phyloP scores from a whole-genome alignment of 2,888 invertebrate species.

The Drosophila mulleri region DNA sequence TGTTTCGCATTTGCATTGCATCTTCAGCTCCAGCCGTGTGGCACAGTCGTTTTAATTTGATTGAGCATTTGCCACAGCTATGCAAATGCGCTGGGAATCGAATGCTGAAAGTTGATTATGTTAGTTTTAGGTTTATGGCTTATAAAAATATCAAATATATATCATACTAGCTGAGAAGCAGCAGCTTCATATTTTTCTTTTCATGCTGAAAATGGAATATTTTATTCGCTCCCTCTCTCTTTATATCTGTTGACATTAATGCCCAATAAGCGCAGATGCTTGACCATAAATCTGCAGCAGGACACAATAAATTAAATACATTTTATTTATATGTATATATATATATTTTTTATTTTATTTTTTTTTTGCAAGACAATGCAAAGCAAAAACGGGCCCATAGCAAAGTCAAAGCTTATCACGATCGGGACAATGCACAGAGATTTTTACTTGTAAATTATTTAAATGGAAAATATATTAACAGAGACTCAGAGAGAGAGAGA shows the following conservation, averaged over 20 bases:
- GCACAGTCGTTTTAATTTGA: slow-evolving; percentile 44
- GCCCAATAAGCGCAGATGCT: slow-evolving; percentile 61
- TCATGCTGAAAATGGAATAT: background rate
- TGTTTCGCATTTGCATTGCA: slow-evolving; percentile 25
- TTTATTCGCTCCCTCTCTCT: slow-evolving; percentile 3
- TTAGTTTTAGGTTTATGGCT: slow-evolving; percentile 12
- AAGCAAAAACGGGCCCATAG: slow-evolving; percentile 33
- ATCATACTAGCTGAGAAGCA: background rate
- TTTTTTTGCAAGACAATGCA: slow-evolving; percentile 41
- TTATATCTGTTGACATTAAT: slow-evolving; percentile 68
- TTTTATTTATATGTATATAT: slow-evolving; percentile 53
- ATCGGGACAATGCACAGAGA: slow-evolving; percentile 67
- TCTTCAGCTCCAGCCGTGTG: background rate
- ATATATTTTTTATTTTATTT: background rate
- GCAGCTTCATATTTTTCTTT: background rate
- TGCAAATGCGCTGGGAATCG: slow-evolving; percentile 23
- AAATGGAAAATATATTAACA: slow-evolving; percentile 70
- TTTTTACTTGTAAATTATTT: slow-evolving; percentile 76
- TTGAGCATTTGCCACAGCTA: slow-evolving; percentile 43
- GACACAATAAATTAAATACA: slow-evolving; percentile 72
- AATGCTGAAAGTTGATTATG: slow-evolving; percentile 11
- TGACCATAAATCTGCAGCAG: slow-evolving; percentile 59
- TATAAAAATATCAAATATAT: background rate
- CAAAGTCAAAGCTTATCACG: slow-evolving; percentile 65
- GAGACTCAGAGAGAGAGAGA: background rate